A percentile compares a stretch with the other conserved stretches of the same genome.
Conservation (phyloP, 2,113 vertebrate species). For the Pygoscelis adeliae region DNA sequence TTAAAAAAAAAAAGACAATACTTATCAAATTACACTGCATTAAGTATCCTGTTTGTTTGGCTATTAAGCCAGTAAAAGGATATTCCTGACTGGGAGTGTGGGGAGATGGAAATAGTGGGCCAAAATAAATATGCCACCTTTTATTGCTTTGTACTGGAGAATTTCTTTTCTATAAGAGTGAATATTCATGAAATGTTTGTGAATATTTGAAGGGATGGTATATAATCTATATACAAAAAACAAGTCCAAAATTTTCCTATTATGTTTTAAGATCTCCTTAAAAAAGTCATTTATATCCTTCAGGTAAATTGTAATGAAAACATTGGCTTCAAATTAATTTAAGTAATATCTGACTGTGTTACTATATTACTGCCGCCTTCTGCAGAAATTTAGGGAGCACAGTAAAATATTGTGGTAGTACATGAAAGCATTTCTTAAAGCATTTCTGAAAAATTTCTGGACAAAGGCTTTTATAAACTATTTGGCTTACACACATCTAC, state of each 20-base stretch:
- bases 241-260: background rate
- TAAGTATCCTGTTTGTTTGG: conserved; percentile 19
- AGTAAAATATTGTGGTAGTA: background rate
- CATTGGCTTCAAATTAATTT: background rate
- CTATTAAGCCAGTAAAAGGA: background rate
- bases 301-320: background rate
- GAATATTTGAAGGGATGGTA: conserved; percentile 14
- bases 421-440: background rate
- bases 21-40: background rate
- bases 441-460: background rate
- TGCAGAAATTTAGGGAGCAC: background rate
- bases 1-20: background rate
- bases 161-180: background rate
- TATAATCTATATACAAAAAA: background rate
- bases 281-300: background rate
- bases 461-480: background rate
- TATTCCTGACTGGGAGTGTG: background rate
- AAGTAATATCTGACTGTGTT: background rate
- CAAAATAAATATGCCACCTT: background rate
- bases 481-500: background rate
- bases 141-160: background rate
- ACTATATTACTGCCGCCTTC: background rate
- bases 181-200: background rate
- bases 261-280: background rate
- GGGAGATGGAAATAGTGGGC: background rate